Percentiles rank a stretch among this genome's conserved stretches.
phyloP scores from a whole-genome alignment of 2,888 invertebrate genomes.

The Nesidiocoris tenuis region DNA sequence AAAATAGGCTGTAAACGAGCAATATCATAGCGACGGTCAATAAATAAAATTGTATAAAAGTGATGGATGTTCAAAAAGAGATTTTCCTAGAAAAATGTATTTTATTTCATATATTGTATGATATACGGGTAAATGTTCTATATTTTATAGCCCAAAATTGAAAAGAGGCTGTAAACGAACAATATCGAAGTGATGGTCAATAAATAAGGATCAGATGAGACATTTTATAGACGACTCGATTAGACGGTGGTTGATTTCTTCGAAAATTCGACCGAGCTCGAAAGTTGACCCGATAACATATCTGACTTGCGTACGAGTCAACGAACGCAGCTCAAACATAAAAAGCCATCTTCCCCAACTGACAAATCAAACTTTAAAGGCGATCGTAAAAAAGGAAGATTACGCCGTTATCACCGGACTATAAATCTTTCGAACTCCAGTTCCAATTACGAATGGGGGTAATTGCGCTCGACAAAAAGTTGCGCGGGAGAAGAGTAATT shows the following conservation, averaged over 20 bases:
- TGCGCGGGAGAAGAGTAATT: not conserved
- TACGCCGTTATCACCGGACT: not conserved
- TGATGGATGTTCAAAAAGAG: too few species aligned
- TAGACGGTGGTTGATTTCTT: not conserved
- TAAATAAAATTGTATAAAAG: too few species aligned
- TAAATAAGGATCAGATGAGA: not conserved
- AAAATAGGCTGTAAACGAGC: too few species aligned
- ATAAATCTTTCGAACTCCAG: not conserved
- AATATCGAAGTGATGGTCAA: not conserved
- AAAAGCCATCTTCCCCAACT: not conserved
- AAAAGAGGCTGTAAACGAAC: too few species aligned
- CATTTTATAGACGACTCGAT: too few species aligned
- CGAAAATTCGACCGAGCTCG: not conserved
- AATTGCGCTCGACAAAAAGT: not conserved
- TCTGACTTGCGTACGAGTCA: not conserved
- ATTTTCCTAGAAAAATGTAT: too few species aligned
- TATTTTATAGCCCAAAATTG: too few species aligned
- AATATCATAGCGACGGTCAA: not conserved
- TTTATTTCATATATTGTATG: too few species aligned
- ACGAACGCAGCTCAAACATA: not conserved
- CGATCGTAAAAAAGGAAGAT: not conserved
- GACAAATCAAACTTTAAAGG: not conserved
- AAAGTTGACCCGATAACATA: not conserved
- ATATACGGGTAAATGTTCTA: too few species aligned
- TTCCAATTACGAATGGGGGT: not conserved